Evolutionary conservation across 2,113 vertebrate species (phyloP).

Genomic region (Phylloscopus trochiloides): DNA sequence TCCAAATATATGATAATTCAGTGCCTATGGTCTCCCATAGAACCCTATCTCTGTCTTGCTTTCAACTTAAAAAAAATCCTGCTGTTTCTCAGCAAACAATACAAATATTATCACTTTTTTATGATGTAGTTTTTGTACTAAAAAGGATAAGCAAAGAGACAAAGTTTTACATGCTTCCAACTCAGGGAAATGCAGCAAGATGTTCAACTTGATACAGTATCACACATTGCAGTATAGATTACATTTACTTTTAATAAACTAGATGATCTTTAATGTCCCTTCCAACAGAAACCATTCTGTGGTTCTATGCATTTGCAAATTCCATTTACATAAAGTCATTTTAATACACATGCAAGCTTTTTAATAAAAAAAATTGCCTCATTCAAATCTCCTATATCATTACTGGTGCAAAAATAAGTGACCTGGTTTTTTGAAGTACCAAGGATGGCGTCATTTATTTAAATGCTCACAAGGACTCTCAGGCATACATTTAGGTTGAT

Average conservation of each 20-base stretch:
- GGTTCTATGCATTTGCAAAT: not conserved
- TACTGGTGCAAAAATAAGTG: not conserved
- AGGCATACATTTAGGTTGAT: not conserved
- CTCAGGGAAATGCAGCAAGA: not conserved
- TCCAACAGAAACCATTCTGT: not conserved
- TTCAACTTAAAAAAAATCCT: constrained; percentile 33
- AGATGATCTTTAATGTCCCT: not conserved
- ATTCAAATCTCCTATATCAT: not conserved
- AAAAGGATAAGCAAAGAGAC: not conserved
- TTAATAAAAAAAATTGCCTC: not conserved
- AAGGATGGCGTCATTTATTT: not conserved
- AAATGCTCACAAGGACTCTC: not conserved
- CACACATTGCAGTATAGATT: not conserved
- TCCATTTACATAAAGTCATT: not conserved
- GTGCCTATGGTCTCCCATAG: not conserved
- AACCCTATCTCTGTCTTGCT: constrained; percentile 12
- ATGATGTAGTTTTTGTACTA: not conserved
- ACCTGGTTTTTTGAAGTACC: not conserved
- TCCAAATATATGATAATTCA: constrained; percentile 39
- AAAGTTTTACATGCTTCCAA: constrained; percentile 8
- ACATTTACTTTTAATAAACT: not conserved
- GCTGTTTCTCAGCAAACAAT: constrained; percentile 47
- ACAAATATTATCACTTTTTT: constrained; percentile 1
- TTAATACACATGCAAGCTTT: not conserved
- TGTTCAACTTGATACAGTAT: not conserved